Base-by-base conservation (phyloP, 2,797 vertebrate species). In the Muscicapa striata region DNA sequence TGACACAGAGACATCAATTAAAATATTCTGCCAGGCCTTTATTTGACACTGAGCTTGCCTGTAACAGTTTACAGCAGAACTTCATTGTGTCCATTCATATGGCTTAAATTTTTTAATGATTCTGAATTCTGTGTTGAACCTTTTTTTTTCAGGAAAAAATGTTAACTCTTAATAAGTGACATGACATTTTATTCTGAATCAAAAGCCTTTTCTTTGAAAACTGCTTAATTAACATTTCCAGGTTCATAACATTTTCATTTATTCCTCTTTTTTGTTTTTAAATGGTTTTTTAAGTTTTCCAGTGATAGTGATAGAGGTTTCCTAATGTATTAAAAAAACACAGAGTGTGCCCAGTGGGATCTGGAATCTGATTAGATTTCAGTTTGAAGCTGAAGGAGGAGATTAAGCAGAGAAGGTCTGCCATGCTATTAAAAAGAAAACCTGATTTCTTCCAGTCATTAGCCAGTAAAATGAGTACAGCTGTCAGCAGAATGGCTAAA, bases 191-290 rank as follows among this genome's bases (percentile, higher is more conserved):
- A 97, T 96, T 97, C 95, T 72, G 94, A 97, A 95, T 90, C 96
- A 89, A 96, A 96, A 98, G 84, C 61, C 95, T 97, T 89, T 96
- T 96, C 95, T 94, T 95, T 94, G 83, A 97, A 97, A 98, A 97
- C 73, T 38, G 77, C 96, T 97, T 97, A 97, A 97, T 97, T 98
- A 97, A 98, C 98, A 97, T 97, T 98, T 98, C 94, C 92, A 97
- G 87, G 96, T 97, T 96, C 95, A 94, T 98, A 97, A 98, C 97
- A 98, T 98, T 98, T 98, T 98, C 97, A 97, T 97, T 97, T 97
- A 97, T 97, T 97, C 96, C 94, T 95, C 96, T 97, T 97, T 97
- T 89, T 98, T 97, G 97, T 97, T 97, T 98, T 97, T 92, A 97
- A 97, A 97, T 97, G 93, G 9, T 96, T 97, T 97, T 96, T 97